Evolutionary conservation across 2,113 vertebrate species (phyloP).

Genomic region (Podocnemis expansa): DNA sequence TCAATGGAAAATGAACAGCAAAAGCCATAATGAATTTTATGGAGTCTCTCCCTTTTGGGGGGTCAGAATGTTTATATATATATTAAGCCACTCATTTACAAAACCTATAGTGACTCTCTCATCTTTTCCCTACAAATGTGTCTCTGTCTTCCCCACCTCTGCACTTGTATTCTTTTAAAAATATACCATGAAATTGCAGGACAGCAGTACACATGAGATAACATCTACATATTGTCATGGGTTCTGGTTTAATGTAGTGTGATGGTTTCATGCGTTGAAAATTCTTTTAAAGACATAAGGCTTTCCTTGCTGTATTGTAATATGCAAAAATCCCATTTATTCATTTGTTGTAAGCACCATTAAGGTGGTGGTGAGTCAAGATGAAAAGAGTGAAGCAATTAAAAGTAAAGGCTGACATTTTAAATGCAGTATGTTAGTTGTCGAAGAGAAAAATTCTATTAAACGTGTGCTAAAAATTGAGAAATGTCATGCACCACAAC

Average conservation of each 20-base stretch:
- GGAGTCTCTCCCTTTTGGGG: background rate
- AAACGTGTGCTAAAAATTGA: constrained; percentile 16
- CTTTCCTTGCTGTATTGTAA: background rate
- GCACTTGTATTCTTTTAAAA: background rate
- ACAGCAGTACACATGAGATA: background rate
- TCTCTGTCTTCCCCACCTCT: background rate
- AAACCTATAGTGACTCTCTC: background rate
- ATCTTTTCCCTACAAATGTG: background rate
- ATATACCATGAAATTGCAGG: background rate
- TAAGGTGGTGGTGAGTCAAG: background rate
- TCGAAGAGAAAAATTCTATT: constrained; percentile 22
- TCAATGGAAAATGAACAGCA: background rate
- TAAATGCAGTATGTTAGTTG: background rate
- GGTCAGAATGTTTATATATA: background rate
- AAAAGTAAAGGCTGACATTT: constrained; percentile 53
- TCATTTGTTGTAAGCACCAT: background rate
- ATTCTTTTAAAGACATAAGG: constrained; percentile 16
- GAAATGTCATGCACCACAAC: constrained; percentile 13
- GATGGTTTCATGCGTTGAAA: constrained; percentile 25
- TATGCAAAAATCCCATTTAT: background rate
- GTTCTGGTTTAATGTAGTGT: constrained; percentile 7
- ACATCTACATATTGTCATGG: background rate
- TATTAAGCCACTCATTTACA: background rate
- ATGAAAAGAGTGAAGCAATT: constrained; percentile 53
- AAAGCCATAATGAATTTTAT: background rate